Conservation (phyloP, 1,140 invertebrate species). For the Temnothorax longispinosus region DNA sequence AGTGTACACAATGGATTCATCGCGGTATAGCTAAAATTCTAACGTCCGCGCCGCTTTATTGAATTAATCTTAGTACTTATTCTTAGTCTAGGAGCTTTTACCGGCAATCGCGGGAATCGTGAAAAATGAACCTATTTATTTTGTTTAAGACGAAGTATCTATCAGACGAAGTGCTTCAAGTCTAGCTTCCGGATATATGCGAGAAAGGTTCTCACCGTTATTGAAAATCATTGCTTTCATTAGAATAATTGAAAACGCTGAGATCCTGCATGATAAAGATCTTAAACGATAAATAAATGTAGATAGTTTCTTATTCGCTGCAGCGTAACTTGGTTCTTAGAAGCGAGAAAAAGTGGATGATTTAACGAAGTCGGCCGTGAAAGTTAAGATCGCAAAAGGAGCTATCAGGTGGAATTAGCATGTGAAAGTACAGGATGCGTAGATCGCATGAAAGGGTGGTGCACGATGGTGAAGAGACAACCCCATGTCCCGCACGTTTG, state of each 20-base stretch:
- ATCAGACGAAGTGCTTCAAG: neutral
- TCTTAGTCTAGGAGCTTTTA: conserved; percentile 25
- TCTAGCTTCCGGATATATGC: neutral
- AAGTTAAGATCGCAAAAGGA: neutral
- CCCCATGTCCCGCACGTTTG: conserved; percentile 52
- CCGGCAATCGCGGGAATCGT: conserved; percentile 40
- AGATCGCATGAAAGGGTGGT: neutral
- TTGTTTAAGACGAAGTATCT: conserved; percentile 41
- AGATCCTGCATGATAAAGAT: neutral
- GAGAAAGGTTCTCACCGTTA: neutral
- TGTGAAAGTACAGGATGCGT: conserved; percentile 41
- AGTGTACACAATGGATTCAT: conserved; percentile 54
- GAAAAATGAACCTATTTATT: conserved; percentile 57
- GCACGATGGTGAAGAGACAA: neutral
- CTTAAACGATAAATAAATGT: neutral
- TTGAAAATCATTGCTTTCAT: conserved; percentile 5
- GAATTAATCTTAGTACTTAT: conserved; percentile 18
- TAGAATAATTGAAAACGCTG: neutral
- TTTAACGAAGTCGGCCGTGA: neutral
- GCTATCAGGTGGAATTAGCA: conserved; percentile 47
- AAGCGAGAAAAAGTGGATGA: neutral
- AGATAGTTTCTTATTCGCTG: neutral
- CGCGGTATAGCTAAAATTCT: conserved; percentile 39
- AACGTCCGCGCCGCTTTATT: conserved; percentile 16
- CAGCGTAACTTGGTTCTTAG: neutral